Evolutionary conservation across 2,797 vertebrate species (phyloP).

Genomic region (Ateles fusciceps): DNA sequence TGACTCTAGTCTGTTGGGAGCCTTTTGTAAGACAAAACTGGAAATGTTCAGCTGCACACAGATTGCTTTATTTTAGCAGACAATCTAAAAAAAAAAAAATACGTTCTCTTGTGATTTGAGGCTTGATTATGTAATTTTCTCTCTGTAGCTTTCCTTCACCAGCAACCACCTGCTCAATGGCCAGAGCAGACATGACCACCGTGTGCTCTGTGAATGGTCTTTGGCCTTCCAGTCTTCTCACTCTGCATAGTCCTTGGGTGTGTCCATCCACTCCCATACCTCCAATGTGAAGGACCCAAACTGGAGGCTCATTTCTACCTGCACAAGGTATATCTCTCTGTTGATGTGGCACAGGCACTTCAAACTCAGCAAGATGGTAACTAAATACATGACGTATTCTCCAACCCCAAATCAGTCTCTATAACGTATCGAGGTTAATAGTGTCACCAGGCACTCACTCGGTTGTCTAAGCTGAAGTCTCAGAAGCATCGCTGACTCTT

Average conservation of each 20-base stretch:
- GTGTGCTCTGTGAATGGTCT: background rate
- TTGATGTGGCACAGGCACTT: background rate
- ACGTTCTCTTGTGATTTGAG: slow-evolving; percentile 55
- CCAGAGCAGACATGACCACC: background rate
- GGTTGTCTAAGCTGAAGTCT: background rate
- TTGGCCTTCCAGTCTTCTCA: background rate
- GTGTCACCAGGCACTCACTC: background rate
- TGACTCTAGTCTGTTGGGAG: background rate
- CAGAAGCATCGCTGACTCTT: background rate
- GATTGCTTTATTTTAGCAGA: slow-evolving; percentile 67
- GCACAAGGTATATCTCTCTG: background rate
- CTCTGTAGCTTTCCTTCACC: slow-evolving; percentile 30
- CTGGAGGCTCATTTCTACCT: background rate
- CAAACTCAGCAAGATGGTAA: background rate
- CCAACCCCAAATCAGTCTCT: background rate
- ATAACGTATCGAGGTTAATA: background rate
- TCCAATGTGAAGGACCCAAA: background rate
- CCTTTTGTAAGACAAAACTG: slow-evolving; percentile 49
- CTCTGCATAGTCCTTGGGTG: background rate
- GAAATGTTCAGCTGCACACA: slow-evolving; percentile 57
- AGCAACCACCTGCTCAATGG: slow-evolving; percentile 55
- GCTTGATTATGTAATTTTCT: slow-evolving; percentile 65
- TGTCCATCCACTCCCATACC: background rate
- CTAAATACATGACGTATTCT: background rate
- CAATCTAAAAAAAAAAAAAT: background rate